Base-by-base conservation (phyloP, 2,888 invertebrate genomes). In the Carabus problematicus region DNA sequence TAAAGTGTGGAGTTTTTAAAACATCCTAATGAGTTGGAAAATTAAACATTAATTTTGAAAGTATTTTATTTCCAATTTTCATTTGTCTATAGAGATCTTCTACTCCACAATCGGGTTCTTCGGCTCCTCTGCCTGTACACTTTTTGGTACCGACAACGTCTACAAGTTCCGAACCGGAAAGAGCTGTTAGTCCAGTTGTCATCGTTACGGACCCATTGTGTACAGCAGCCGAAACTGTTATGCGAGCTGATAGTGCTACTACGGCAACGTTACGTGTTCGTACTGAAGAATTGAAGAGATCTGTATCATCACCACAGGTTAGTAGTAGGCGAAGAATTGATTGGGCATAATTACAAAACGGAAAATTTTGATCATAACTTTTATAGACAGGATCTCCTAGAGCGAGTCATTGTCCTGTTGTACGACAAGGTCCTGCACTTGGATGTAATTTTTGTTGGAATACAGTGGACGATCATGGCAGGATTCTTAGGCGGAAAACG, bases 391-490 rank as follows among this genome's bases (percentile, higher is more conserved):
- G 78, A 40, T 75, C 77, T 29, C 77, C 80, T 43, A 84, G 93
- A 70, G 90, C 91, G 58, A 91, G 91, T 76, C 94, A 94, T 82
- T 94, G 94, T 78, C 94, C 94, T 8, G 91, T 91, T 8, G 89
- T 92, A 60, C 84, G 94, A 64, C 89, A 91, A 8, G 94, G 94
- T 0, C 93, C 94, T 4, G 93, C 94, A 1, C 83, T 94, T 72
- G 92, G 93, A 74, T 94, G 94, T 82, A 94, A 94, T 82, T 94
- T 90, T 80, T 94, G 94, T 82, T 94, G 94, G 94, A 94, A 94
- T 80, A 93, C 94, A 0, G 91, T 93, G 55, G 94, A 94, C 79
- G 88, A 88, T 55, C 90, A 91, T 81, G 93, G 93, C 43, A 84
- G 94, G 73, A 93, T 93, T 76, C 84, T 94, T 61, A 86, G 94